Percentiles rank a stretch among this genome's conserved stretches.
These are phyloP conservation scores for Lepus timidus DNA, from an alignment of 2,113 vertebrate genomes.

Conservation along the genomic window DNA sequence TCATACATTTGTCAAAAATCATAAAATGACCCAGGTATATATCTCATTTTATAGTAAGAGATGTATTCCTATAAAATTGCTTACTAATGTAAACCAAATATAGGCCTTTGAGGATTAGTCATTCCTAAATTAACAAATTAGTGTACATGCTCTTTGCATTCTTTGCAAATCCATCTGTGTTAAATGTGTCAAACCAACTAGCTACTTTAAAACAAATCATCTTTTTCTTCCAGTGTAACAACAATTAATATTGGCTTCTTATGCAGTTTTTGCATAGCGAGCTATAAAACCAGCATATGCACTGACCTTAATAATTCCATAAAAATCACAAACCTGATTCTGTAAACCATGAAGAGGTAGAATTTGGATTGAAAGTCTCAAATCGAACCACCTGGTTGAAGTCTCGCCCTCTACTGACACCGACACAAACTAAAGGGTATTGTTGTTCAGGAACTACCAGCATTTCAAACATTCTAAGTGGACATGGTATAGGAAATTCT, in stretches of 20 bases:
- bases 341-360: constrained; percentile 96
- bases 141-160: neutral
- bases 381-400: constrained; percentile 97
- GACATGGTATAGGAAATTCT: constrained; percentile 97
- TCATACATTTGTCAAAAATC: neutral
- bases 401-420: constrained; percentile 96
- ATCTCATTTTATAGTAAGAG: constrained; percentile 9
- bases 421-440: constrained; percentile 97
- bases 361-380: constrained; percentile 98
- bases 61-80: neutral
- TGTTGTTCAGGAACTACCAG: constrained; percentile 97
- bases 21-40: neutral
- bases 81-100: neutral
- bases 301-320: constrained; percentile 43
- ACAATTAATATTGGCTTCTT: neutral
- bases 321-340: constrained; percentile 92
- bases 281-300: constrained; percentile 28
- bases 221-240: neutral
- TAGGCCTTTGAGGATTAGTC: neutral
- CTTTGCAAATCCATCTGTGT: neutral
- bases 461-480: constrained; percentile 98
- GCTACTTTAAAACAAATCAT: constrained; percentile 5
- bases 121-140: neutral
- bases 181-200: constrained; percentile 35
- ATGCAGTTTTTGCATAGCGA: constrained; percentile 13